Conservation (phyloP, 2,888 invertebrate species). For the Molanna angustata region DNA sequence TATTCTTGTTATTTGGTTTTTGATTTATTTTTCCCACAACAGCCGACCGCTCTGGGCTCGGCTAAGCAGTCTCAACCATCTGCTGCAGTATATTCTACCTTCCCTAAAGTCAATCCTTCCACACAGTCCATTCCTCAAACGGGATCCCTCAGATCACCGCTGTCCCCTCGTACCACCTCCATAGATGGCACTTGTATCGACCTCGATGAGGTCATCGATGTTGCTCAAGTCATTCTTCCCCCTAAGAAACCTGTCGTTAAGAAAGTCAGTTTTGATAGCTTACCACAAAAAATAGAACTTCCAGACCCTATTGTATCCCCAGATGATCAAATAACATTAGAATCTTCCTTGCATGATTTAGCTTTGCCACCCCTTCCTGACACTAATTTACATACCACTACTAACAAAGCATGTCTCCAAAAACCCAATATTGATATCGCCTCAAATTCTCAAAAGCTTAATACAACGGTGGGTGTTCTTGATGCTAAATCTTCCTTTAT, state of each 20-base stretch:
- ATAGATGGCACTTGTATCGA: slow-evolving; percentile 27
- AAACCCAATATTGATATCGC: neutral
- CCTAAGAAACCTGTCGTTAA: slow-evolving; percentile 28
- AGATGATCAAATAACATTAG: too few species aligned
- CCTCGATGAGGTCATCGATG: slow-evolving; percentile 9
- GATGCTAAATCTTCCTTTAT: slow-evolving; percentile 26
- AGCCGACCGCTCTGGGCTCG: slow-evolving; percentile 25
- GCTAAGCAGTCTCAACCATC: slow-evolving; percentile 27
- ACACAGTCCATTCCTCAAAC: slow-evolving; percentile 33
- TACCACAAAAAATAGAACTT: slow-evolving; percentile 8
- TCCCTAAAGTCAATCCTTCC: slow-evolving; percentile 37
- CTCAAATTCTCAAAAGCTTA: slow-evolving; percentile 4
- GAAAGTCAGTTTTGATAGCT: slow-evolving; percentile 31
- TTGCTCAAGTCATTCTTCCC: neutral
- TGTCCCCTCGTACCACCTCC: neutral
- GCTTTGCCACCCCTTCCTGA: slow-evolving; percentile 1
- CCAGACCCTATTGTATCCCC: slow-evolving; percentile 3
- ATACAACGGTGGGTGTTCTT: slow-evolving; percentile 16
- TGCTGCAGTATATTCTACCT: slow-evolving; percentile 36
- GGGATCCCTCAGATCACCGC: slow-evolving; percentile 11
- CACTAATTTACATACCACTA: slow-evolving; percentile 4
- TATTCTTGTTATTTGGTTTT: slow-evolving; percentile 21
- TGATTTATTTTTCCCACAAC: slow-evolving; percentile 24
- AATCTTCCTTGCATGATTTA: slow-evolving; percentile 22
- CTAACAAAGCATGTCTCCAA: slow-evolving; percentile 26